Evolutionary conservation across 2,113 vertebrate species (phyloP), one percentile per base, ranked within the genome.

Genomic region (Clarias batrachus): DNA sequence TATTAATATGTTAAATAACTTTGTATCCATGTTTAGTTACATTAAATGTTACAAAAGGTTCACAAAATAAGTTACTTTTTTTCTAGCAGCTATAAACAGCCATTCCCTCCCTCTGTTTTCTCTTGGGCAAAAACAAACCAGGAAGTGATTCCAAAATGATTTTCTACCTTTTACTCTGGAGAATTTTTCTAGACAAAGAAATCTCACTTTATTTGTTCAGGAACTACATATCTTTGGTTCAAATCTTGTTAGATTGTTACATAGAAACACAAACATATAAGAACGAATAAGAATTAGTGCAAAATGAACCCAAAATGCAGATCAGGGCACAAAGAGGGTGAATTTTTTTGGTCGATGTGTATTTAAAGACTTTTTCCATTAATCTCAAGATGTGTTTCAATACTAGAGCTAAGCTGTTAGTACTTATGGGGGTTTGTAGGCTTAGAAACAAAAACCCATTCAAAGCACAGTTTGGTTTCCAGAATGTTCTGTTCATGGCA

Each of bases 401-500:
- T 52, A 41, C 57, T 17, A 48, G 27, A 86, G 66, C 68, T 63
- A 52, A 73, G 65, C 78, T 71, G 30, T 71, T 80, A 85, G 73
- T 74, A 65, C 57, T 85, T 85, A 54, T 48, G 83, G 48, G 54
- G 54, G 54, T 86, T 86, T 80, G 63, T 11, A 14, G 30, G n/a
- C 19, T 23, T 17, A 23, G 48, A 48, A 48, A 48, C 48, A 79
- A 86, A 57, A 17, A 23, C 16, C 30, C 48, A 48, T 48, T 81
- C 48, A 80, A 80, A 81, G 54, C 13, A 37, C 54, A 6, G 56
- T 81, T 33, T 71, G 41, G 14, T 81, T 56, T 86, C 33, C 27
- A 57, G 79, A 74, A 81, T 73, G 9, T 82, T 86, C 25, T 8
- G 8, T 54, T 63, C 33, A 54, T 82, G 41, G 57, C 59, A 54